Conservation (phyloP, 2,888 invertebrate genomes). For the Eupsilia transversa region DNA sequence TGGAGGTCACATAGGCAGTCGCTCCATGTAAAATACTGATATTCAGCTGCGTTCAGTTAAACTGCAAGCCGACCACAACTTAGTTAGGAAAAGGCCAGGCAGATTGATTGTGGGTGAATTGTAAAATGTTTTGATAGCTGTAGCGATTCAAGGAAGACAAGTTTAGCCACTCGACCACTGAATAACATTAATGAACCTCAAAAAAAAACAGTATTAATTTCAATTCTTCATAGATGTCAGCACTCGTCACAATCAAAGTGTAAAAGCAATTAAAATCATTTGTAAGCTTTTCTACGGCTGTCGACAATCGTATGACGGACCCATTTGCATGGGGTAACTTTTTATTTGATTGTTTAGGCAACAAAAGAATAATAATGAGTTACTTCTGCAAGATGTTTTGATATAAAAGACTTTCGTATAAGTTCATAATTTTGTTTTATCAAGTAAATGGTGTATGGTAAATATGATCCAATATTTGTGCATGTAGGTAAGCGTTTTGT, state of each 20-base stretch:
- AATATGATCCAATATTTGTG: background rate
- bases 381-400: conserved; percentile 4
- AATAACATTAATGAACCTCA: background rate
- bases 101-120: background rate
- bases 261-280: conserved; percentile 75
- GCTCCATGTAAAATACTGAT: background rate
- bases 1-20: too few relatives aligned
- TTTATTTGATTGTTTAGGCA: conserved; percentile 24
- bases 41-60: background rate
- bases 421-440: background rate
- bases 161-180: background rate
- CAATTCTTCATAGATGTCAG: conserved; percentile 71
- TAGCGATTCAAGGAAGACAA: too few relatives aligned
- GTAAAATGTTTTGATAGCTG: background rate
- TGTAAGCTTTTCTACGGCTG: conserved; percentile 69
- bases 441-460: background rate
- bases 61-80: background rate
- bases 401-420: background rate
- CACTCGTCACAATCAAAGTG: conserved; percentile 58
- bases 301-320: conserved; percentile 65
- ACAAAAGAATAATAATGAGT: conserved; percentile 55
- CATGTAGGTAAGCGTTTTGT: background rate
- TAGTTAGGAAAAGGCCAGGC: background rate
- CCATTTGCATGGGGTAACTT: conserved; percentile 65
- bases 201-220: conserved; percentile 53